A percentile compares a stretch with the other conserved stretches of the same genome.
phyloP scores from a whole-genome alignment of 2,113 vertebrate genomes.

The Chionis minor region DNA sequence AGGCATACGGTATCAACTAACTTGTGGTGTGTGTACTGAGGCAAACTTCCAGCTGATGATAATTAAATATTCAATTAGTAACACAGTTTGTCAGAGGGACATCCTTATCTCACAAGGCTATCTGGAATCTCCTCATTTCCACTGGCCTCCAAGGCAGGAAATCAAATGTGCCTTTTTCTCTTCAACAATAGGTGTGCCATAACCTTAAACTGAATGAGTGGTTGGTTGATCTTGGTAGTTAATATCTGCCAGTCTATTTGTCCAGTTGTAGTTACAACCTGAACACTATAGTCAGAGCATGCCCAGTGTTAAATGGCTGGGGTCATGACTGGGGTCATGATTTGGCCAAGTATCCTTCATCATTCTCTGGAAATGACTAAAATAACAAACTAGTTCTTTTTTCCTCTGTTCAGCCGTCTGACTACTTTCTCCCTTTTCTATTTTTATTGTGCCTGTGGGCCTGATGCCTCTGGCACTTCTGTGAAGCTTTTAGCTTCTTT shows the following conservation, averaged over 20 bases:
- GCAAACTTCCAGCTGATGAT: background rate
- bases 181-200: background rate
- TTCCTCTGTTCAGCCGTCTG: background rate
- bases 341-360: background rate
- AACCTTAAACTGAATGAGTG: background rate
- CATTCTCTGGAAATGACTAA: background rate
- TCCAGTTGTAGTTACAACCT: background rate
- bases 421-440: background rate
- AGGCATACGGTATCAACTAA: background rate
- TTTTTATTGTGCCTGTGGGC: background rate
- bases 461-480: background rate
- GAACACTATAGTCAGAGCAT: background rate
- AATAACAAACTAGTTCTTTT: background rate
- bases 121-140: background rate
- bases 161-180: background rate
- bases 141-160: background rate
- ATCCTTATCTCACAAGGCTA: background rate
- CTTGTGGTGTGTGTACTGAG: background rate
- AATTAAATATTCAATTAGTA: background rate
- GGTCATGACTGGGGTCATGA: background rate
- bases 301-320: background rate
- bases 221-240: background rate
- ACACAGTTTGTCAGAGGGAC: background rate
- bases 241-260: background rate
- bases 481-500: background rate